These are phyloP conservation scores for Seira sanloemensis DNA, from an alignment of 2,888 invertebrate species.

Conservation along the genomic window DNA sequence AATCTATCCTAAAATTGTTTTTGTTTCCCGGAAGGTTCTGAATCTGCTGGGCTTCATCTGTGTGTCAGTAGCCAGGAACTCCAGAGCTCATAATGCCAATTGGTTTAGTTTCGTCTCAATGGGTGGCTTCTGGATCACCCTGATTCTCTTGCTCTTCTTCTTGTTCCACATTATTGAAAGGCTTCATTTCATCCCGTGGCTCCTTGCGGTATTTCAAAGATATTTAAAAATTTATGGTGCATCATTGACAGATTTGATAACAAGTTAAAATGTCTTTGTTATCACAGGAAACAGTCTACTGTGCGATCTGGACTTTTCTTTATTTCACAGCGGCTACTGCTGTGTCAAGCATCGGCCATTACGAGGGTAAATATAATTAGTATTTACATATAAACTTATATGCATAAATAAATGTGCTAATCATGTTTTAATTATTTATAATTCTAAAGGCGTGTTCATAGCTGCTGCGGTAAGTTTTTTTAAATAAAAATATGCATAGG, in stretches of 20 bases:
- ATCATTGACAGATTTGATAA: too few species aligned
- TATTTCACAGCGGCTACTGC: conserved; percentile 86
- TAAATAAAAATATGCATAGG: neutral
- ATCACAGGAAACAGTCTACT: conserved; percentile 85
- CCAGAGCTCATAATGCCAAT: conserved; percentile 80
- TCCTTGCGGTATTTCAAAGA: conserved; percentile 89
- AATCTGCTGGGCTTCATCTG: conserved; percentile 89
- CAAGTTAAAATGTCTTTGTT: conserved; percentile 67
- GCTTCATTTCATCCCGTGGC: conserved; percentile 90
- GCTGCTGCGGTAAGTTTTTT: conserved; percentile 4
- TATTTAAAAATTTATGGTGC: too few species aligned
- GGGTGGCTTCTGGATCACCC: conserved; percentile 86
- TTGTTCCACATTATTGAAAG: conserved; percentile 91
- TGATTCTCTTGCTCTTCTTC: conserved; percentile 86
- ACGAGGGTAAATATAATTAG: too few species aligned
- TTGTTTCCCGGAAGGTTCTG: conserved; percentile 79
- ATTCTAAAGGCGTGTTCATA: neutral
- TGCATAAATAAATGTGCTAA: too few species aligned
- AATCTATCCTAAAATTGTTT: neutral
- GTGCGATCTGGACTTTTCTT: conserved; percentile 84
- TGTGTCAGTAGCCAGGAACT: conserved; percentile 81
- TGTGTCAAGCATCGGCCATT: conserved; percentile 78
- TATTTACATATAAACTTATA: too few species aligned
- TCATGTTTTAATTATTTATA: conserved; percentile 9
- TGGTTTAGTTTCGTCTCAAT: conserved; percentile 84